Evolutionary conservation across 1,140 invertebrate species (phyloP), one percentile per base, ranked within the genome.

Genomic region (Psix sp.): DNA sequence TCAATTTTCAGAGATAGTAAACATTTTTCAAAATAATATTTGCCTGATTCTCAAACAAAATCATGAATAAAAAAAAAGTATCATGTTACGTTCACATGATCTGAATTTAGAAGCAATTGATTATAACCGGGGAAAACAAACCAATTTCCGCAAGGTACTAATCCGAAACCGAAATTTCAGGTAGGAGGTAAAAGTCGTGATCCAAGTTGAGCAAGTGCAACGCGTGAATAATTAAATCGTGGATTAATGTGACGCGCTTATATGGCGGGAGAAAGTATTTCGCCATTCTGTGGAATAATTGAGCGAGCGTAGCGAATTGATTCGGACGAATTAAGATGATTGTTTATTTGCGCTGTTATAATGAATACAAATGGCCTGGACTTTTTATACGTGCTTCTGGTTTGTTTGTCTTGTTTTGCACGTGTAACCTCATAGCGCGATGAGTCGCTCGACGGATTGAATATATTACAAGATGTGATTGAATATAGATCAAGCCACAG

Each of bases 141-240:
- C n/a, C n/a, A n/a, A n/a, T 59, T 59, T 59, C 43, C 43, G 63
- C 38, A 6, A 57, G 33, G 6, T 16, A 42, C 0, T 14, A 48
- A 45, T 20, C 17, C 33, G 36, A 57, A 51, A 16, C 51, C 48
- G 48, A 59, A 68, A 68, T 39, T 45, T 36, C 1, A 63, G 45
- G 48, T 36, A 31, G 36, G 7, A 13, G 2, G 49, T 62, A 71
- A 71, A 71, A 71, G 57, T 62, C 52, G 35, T 31, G 59, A 43
- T 60, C 49, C 9, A 29, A 31, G 57, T 62, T 39, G 46, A 52
- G 45, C 65, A 59, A 68, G 20, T 68, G 54, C 52, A 59, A n/a
- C n/a, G 24, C 38, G 36, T 39, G 68, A 72, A 65, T 72, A 72
- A 72, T 65, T 72, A 72, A 72, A 63, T 36, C 24, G 45, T 65